These are phyloP conservation scores for Tenthredo notha DNA, from an alignment of 2,888 invertebrate species.

Conservation along the genomic window DNA sequence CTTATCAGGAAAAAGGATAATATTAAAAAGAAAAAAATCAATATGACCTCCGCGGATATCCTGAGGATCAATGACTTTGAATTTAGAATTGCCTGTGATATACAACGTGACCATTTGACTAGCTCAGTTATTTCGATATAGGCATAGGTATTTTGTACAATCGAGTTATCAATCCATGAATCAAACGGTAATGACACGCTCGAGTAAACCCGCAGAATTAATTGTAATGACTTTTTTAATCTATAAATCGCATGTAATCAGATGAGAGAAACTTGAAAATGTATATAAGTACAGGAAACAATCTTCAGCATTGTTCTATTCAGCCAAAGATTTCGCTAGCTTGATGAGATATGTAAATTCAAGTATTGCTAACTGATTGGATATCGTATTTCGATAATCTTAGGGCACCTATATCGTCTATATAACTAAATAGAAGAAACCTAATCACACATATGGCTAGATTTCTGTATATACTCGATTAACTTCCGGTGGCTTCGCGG, in stretches of 20 bases:
- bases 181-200: not conserved
- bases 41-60: constrained; percentile 3
- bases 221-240: not conserved
- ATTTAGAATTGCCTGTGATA: not conserved
- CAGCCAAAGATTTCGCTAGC: not conserved
- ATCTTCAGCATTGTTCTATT: not conserved
- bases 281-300: not conserved
- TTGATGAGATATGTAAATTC: not conserved
- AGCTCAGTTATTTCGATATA: not conserved
- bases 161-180: not conserved
- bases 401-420: not conserved
- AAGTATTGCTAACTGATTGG: constrained; percentile 20
- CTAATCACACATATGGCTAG: constrained; percentile 1
- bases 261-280: not conserved
- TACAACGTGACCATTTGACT: not conserved
- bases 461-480: constrained; percentile 31
- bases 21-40: not conserved
- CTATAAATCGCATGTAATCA: not conserved
- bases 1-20: constrained; percentile 11
- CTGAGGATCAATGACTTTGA: constrained; percentile 1
- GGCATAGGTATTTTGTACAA: not conserved
- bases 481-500: constrained; percentile 37
- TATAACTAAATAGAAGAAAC: not conserved
- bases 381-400: constrained; percentile 14
- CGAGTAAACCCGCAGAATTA: not conserved